These are phyloP conservation scores for Diplolepis rosae DNA, from an alignment of 2,888 invertebrate species.

Conservation along the genomic window DNA sequence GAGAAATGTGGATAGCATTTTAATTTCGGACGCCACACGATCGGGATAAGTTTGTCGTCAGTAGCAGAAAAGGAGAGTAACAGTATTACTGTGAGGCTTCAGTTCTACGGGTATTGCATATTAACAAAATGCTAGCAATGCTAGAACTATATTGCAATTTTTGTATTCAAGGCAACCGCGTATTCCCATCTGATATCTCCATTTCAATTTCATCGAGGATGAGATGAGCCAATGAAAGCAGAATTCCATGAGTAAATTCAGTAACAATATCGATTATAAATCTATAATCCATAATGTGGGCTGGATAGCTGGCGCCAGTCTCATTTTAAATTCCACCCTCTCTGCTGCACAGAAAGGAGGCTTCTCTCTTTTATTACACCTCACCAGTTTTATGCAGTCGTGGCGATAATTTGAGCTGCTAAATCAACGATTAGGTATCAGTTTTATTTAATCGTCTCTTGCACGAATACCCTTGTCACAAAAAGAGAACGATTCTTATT, in stretches of 20 bases:
- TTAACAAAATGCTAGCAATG: constrained; percentile 6
- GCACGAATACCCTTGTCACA: neutral
- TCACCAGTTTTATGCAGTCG: constrained; percentile 7
- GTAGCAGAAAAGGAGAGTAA: neutral
- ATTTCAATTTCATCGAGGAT: constrained; percentile 9
- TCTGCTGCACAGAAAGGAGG: neutral
- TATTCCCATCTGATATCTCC: constrained; percentile 17
- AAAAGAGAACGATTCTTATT: neutral
- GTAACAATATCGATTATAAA: neutral
- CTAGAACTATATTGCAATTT: neutral
- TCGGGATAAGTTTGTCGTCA: constrained; percentile 7
- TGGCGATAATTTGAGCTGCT: constrained; percentile 1
- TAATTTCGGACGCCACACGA: neutral
- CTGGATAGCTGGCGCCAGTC: neutral
- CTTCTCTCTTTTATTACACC: neutral
- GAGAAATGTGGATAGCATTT: constrained; percentile 15
- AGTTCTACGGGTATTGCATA: constrained; percentile 19
- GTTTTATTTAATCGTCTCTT: constrained; percentile 5
- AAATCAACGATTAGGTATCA: constrained; percentile 12
- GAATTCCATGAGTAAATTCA: neutral
- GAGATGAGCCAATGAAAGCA: neutral
- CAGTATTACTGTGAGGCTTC: constrained; percentile 15
- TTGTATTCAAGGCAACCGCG: constrained; percentile 17
- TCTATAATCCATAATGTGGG: constrained; percentile 8
- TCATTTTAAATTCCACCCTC: neutral